phyloP scores from a whole-genome alignment of 1,140 invertebrate genomes.

The Drosophila jambulina region DNA sequence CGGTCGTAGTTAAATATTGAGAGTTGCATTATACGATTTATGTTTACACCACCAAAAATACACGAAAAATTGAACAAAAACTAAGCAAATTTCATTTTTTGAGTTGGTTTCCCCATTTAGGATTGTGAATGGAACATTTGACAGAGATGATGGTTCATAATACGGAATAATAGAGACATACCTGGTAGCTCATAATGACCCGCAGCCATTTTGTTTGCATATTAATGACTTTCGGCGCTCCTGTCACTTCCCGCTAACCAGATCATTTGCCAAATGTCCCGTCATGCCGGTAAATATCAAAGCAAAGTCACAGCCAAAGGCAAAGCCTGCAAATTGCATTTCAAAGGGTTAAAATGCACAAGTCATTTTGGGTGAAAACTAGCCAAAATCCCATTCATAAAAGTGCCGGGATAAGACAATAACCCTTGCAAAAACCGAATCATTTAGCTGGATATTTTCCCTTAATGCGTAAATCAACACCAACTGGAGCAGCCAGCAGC shows the following conservation, averaged over 20 bases:
- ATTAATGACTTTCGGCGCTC: slow-evolving; percentile 18
- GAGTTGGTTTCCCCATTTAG: not conserved
- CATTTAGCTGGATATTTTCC: not conserved
- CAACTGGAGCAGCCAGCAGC: slow-evolving; percentile 10
- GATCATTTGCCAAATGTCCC: slow-evolving; percentile 45
- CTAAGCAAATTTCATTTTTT: not conserved
- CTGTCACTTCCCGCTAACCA: slow-evolving; percentile 59
- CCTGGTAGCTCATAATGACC: not conserved
- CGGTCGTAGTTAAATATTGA: slow-evolving; percentile 69
- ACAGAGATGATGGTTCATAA: slow-evolving; percentile 2
- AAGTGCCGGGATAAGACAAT: slow-evolving; percentile 26
- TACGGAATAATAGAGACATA: not conserved
- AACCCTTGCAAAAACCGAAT: not conserved
- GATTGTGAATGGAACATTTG: slow-evolving; percentile 2
- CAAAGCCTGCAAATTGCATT: slow-evolving; percentile 18
- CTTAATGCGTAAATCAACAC: slow-evolving; percentile 18
- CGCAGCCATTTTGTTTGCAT: slow-evolving; percentile 13
- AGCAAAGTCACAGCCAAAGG: slow-evolving; percentile 31
- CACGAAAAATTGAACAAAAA: slow-evolving; percentile 32
- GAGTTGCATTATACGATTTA: slow-evolving; percentile 70
- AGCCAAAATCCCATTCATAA: slow-evolving; percentile 61
- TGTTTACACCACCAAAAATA: slow-evolving; percentile 69
- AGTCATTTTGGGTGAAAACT: slow-evolving; percentile 65
- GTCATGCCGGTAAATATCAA: slow-evolving; percentile 69
- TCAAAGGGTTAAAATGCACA: slow-evolving; percentile 68